Base-by-base conservation (phyloP, 2,888 invertebrate genomes). In the Sycophila texana region DNA sequence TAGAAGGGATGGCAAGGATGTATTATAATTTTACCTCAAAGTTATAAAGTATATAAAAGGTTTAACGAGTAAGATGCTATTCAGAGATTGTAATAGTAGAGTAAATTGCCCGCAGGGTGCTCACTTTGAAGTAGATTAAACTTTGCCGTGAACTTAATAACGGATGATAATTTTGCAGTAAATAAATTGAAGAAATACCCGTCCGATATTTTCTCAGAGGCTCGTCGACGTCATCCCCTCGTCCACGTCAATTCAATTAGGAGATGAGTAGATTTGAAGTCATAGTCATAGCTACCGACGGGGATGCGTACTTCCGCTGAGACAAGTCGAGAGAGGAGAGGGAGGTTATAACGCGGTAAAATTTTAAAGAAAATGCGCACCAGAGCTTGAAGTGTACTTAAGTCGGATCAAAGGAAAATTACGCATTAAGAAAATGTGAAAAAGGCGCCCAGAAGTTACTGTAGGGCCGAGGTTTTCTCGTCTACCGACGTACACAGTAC, bases 361-460 rank as follows among this genome's bases (percentile, higher is more conserved):
- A 73, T 60, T 78, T 78, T 61, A 65, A 61, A 74, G 73, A 20
- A 79, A 74, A 63, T 39, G 57, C 47, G 57, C 14, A 4, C 61
- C 26, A 16, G 39, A 7, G 39, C 39, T 74, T 74, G 51, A 53
- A 77, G 77, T 30, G 26, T 65, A 53, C 77, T 77, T 58, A 51
- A 68, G 39, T 16, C 7, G 53, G 74, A 74, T 70, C 68, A 80
- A 77, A 77, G 66, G 47, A 20, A 70, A 80, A 80, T 77, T 70
- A 77, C 47, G 70, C 30, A 73, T 72, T 68, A 73, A 63, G 76
- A 80, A 76, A 77, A 73, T 72, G 68, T 72, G 65, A 72, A 77
- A 67, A 76, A 75, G 13, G 4, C 47, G 73, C 63, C 26, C 4
- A 3, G n/a, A 22, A 16, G 26, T 71, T 71, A 71, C 58, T 18